Percentiles rank a stretch among this genome's conserved stretches.
Evolutionary conservation across 2,113 vertebrate genomes (phyloP).

Genomic region (Cardinalis cardinalis): DNA sequence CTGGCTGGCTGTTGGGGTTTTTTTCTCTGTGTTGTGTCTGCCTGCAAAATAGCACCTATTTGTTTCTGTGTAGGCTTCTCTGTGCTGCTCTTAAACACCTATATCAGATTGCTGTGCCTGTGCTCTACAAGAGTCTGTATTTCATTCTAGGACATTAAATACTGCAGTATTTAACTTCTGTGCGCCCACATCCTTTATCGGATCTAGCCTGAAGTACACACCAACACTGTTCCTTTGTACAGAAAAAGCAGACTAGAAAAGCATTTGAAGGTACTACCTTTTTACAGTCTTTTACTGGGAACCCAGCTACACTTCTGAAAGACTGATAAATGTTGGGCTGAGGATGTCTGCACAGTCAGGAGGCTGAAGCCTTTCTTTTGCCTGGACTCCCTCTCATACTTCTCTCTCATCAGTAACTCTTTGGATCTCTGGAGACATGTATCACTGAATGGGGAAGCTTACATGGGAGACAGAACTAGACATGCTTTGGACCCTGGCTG

Average conservation of each 20-base stretch:
- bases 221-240: not conserved
- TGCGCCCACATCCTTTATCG: not conserved
- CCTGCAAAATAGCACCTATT: not conserved
- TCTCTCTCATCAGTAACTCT: not conserved
- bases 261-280: conserved; percentile 21
- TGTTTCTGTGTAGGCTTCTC: not conserved
- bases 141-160: not conserved
- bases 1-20: not conserved
- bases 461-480: not conserved
- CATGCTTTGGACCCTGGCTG: not conserved
- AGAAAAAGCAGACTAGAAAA: not conserved
- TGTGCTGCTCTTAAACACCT: not conserved
- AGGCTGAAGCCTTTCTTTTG: not conserved
- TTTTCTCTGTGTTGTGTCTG: not conserved
- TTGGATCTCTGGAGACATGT: not conserved
- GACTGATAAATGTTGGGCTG: not conserved
- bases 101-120: not conserved
- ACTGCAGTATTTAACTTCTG: conserved; percentile 4
- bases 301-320: conserved; percentile 1
- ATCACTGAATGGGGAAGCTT: not conserved
- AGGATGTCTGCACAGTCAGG: conserved; percentile 24
- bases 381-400: not conserved
- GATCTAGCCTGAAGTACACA: conserved; percentile 2
- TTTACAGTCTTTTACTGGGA: not conserved
- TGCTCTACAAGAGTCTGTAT: not conserved